Conservation (phyloP, 2,113 vertebrate species). For the Mastomys natalensis region DNA sequence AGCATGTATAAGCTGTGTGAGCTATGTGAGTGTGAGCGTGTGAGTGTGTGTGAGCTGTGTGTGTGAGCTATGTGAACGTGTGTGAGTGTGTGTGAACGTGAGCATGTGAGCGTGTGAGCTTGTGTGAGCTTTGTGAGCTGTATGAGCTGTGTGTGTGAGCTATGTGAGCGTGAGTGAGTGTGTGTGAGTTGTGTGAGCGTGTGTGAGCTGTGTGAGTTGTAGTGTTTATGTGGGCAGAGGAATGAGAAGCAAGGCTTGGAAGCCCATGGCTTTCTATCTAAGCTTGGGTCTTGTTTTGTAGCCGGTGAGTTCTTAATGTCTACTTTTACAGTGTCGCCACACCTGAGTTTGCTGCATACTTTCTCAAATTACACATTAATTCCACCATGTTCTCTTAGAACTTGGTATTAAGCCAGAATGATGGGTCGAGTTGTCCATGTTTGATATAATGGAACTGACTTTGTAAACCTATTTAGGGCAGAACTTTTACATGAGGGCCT, state of each 20-base stretch:
- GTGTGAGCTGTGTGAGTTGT: too few relatives aligned
- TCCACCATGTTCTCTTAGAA: not conserved
- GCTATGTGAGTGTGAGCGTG: too few relatives aligned
- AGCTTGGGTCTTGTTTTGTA: not conserved
- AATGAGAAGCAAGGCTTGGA: not conserved
- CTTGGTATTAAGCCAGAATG: not conserved
- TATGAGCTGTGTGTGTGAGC: too few relatives aligned
- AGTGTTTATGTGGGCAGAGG: not conserved
- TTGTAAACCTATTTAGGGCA: conserved; percentile 1
- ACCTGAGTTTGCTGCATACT: not conserved
- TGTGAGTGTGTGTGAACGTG: too few relatives aligned
- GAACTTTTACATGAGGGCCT: not conserved
- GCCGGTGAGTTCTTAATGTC: not conserved
- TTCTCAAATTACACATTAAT: not conserved
- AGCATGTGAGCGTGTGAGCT: too few relatives aligned
- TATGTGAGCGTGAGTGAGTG: too few relatives aligned
- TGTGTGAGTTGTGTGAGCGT: too few relatives aligned
- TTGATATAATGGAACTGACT: not conserved
- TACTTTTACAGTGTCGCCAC: not conserved
- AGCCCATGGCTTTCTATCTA: not conserved
- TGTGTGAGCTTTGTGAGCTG: too few relatives aligned
- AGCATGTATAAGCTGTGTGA: too few relatives aligned
- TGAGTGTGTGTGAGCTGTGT: too few relatives aligned
- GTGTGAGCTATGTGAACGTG: too few relatives aligned
- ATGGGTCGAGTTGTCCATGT: not conserved